These are phyloP conservation scores for Polypterus bichir DNA, from an alignment of 2,113 vertebrate species.

Conservation along the genomic window DNA sequence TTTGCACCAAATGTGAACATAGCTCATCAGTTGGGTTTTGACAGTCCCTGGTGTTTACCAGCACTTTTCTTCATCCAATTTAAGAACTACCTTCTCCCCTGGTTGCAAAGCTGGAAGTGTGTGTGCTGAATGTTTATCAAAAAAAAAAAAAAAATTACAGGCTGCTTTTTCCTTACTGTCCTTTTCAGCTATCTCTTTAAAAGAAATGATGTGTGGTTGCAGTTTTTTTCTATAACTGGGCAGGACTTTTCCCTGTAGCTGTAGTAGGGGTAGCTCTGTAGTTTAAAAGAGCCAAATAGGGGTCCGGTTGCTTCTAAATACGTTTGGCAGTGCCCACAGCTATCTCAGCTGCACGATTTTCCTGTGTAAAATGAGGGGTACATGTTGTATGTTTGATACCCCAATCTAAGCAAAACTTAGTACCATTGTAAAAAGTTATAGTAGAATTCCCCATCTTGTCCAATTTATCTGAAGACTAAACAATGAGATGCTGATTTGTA, in stretches of 20 bases:
- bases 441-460: constrained; percentile 8
- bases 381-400: constrained; percentile 4
- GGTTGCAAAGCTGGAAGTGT: constrained; percentile 4
- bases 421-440: constrained; percentile 6
- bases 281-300: constrained; percentile 5
- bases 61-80: constrained; percentile 1
- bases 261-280: constrained; percentile 12
- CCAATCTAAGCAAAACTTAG: constrained; percentile 1
- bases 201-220: constrained; percentile 5
- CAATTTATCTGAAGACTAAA: constrained; percentile 10
- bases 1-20: no score
- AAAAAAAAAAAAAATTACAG: no score
- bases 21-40: neutral
- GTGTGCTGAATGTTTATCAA: neutral
- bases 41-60: constrained; percentile 1
- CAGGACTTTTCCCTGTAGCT: constrained; percentile 12
- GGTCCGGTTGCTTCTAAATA: constrained; percentile 9
- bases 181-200: neutral
- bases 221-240: constrained; percentile 13
- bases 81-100: constrained; percentile 4
- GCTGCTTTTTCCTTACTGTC: neutral
- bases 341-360: constrained; percentile 9
- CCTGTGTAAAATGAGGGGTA: constrained; percentile 7
- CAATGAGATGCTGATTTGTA: neutral
- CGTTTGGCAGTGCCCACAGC: constrained; percentile 9